Percentiles rank a stretch among this genome's conserved stretches.
Evolutionary conservation across 2,113 vertebrate species (phyloP).

Genomic region (Mesocricetus auratus): DNA sequence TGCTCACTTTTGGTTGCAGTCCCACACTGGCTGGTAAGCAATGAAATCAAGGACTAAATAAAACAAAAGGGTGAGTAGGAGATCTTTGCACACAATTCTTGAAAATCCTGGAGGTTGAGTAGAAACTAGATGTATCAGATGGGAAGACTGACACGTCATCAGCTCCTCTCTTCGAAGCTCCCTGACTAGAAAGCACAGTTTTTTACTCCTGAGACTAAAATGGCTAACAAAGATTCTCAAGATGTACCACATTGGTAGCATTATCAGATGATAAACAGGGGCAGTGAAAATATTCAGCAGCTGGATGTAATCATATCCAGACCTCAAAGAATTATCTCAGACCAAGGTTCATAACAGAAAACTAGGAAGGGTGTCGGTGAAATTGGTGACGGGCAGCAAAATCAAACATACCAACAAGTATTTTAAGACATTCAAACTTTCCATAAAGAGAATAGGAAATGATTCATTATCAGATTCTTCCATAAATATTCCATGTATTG

Average conservation of each 20-base stretch:
- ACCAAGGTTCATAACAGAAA: background rate
- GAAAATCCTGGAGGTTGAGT: background rate
- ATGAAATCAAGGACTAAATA: background rate
- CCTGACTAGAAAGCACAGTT: background rate
- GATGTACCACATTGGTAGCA: background rate
- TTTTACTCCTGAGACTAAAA: background rate
- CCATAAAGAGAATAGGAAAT: constrained; percentile 37
- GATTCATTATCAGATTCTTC: background rate
- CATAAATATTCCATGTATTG: background rate
- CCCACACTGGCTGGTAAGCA: background rate
- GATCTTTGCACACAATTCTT: background rate
- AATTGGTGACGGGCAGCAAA: background rate
- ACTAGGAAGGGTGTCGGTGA: background rate
- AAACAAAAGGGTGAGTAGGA: background rate
- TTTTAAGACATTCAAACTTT: background rate
- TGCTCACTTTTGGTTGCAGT: background rate
- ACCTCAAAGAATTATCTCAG: background rate
- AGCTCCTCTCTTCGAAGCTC: background rate
- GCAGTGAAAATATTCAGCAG: background rate
- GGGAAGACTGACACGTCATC: background rate
- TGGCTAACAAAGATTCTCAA: background rate
- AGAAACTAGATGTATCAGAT: background rate
- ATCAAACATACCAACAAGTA: background rate
- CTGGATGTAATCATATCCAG: background rate
- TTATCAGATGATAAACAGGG: background rate